phyloP scores from a whole-genome alignment of 2,797 vertebrate genomes.

The Heterohyrax brucei region DNA sequence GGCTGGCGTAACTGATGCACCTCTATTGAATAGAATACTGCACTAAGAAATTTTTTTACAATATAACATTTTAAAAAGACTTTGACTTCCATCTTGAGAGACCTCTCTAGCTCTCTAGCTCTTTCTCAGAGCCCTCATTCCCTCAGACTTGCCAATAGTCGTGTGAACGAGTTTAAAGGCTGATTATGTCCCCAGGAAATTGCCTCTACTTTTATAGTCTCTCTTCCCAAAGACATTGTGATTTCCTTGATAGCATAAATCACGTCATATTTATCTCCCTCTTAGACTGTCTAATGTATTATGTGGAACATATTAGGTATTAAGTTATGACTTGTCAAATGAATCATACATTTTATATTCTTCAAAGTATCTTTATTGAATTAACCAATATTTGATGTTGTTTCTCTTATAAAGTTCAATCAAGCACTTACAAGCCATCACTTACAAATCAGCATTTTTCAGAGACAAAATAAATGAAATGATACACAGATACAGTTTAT shows the following conservation, averaged over 20 bases:
- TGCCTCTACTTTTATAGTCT: background rate
- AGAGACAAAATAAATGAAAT: constrained; percentile 22
- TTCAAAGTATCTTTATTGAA: constrained; percentile 50
- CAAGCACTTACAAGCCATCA: constrained; percentile 61
- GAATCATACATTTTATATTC: constrained; percentile 17
- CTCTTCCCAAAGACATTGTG: constrained; percentile 51
- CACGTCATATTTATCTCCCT: constrained; percentile 37
- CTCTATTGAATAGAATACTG: background rate
- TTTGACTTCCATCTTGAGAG: background rate
- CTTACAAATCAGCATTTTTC: constrained; percentile 68
- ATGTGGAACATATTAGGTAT: constrained; percentile 48
- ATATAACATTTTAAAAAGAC: background rate
- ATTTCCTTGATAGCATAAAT: constrained; percentile 24
- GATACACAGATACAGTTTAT: background rate
- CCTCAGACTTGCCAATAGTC: background rate
- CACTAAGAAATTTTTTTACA: background rate
- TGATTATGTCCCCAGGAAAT: background rate
- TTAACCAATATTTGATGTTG: constrained; percentile 53
- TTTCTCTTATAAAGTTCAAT: constrained; percentile 68
- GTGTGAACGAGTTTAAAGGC: background rate
- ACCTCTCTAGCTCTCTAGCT: background rate
- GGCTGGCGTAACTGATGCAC: background rate
- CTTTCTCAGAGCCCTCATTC: background rate
- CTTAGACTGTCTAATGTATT: constrained; percentile 57
- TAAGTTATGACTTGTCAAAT: constrained; percentile 66